These are phyloP conservation scores for Belgica antarctica DNA, from an alignment of 2,888 invertebrate genomes.

Conservation along the genomic window DNA sequence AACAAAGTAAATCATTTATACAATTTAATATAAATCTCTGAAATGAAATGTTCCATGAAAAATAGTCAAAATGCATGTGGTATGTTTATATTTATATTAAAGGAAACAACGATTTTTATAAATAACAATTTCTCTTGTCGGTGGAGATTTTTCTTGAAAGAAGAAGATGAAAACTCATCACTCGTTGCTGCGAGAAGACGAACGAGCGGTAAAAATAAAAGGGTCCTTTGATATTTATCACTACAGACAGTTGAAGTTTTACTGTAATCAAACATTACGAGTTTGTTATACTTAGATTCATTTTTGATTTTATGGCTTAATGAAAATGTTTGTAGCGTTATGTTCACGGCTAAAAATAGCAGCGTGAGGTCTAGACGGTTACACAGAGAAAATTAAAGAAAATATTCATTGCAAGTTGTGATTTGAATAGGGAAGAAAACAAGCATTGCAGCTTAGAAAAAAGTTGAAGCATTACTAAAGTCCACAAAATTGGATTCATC, in stretches of 20 bases:
- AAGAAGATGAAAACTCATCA: constrained; percentile 32
- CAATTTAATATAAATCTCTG: constrained; percentile 41
- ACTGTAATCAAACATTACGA: constrained; percentile 34
- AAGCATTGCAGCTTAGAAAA: too few species aligned
- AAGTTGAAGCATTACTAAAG: background rate
- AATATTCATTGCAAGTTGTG: too few species aligned
- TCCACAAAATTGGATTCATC: background rate
- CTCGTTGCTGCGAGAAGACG: constrained; percentile 29
- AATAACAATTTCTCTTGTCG: constrained; percentile 41
- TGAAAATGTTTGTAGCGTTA: constrained; percentile 9
- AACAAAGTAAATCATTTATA: constrained; percentile 44
- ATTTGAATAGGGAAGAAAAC: too few species aligned
- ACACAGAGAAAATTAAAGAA: too few species aligned
- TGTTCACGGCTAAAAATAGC: background rate
- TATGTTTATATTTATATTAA: constrained; percentile 37
- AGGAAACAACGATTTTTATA: constrained; percentile 34
- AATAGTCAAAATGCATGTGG: constrained; percentile 43
- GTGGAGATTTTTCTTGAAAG: background rate
- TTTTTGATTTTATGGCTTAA: constrained; percentile 23
- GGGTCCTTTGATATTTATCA: constrained; percentile 43
- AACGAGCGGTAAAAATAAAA: constrained; percentile 34
- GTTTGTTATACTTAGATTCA: constrained; percentile 19
- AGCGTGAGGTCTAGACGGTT: constrained; percentile 33
- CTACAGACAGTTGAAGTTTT: constrained; percentile 36
- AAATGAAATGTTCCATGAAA: constrained; percentile 30